These are phyloP conservation scores for Bos javanicus DNA, from an alignment of 2,113 vertebrate species.

Conservation along the genomic window DNA sequence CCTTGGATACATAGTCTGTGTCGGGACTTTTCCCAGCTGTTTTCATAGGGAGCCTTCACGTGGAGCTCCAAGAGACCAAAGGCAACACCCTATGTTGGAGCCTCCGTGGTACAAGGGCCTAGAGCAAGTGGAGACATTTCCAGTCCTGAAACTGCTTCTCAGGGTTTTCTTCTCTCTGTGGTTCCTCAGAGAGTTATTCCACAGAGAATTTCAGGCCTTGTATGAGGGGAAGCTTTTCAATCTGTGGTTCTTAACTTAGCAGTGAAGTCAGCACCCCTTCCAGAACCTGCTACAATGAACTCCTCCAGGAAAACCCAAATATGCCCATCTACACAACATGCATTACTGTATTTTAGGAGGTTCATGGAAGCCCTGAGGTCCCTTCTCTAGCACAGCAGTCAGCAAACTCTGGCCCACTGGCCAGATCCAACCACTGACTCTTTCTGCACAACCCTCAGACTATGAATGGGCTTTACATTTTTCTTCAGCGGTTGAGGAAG, in stretches of 20 bases:
- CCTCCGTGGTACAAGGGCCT: not conserved
- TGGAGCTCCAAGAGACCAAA: not conserved
- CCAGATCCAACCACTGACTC: not conserved
- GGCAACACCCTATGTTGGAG: fast-evolving
- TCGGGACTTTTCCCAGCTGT: not conserved
- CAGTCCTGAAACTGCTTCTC: not conserved
- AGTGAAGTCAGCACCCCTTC: not conserved
- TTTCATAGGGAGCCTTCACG: not conserved
- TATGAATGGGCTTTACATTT: not conserved
- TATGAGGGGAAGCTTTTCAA: not conserved
- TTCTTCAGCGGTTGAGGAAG: not conserved
- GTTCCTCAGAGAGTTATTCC: not conserved
- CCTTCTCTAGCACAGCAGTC: not conserved
- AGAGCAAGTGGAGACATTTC: not conserved
- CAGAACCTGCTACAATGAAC: not conserved
- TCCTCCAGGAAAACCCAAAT: not conserved
- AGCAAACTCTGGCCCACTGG: not conserved
- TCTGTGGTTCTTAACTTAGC: not conserved
- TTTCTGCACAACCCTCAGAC: not conserved
- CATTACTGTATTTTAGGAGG: fast-evolving
- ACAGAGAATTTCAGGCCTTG: not conserved
- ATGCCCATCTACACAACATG: fast-evolving
- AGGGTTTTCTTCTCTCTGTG: not conserved
- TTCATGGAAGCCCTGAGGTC: not conserved
- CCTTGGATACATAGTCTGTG: not conserved